Base-by-base conservation (phyloP, 2,113 vertebrate species). In the Elanoides forficatus region DNA sequence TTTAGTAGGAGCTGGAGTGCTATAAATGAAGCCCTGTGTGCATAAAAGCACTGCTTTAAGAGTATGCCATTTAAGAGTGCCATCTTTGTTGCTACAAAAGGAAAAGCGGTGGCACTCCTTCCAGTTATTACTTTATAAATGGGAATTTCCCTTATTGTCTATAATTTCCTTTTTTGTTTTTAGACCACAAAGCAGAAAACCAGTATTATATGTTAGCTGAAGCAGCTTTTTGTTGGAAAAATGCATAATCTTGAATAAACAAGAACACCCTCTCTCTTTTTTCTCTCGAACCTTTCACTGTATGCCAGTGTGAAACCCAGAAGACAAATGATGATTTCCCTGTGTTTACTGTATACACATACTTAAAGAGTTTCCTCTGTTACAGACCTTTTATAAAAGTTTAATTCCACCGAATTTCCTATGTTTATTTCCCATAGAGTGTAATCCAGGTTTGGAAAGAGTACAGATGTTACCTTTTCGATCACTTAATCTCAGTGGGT, bases 401-500 rank as follows among this genome's bases (percentile, higher is more conserved):
- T 96, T 80, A 84, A 90, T 93, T 92, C 79, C 58, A 68, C 45
- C 13, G 42, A 73, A 92, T 94, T 94, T 79, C 62, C 43, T 27
- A 26, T 90, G 18, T 50, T 94, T 86, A 66, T 73, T 87, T 93
- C 74, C 38, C 42, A 60, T 15, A 56, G 63, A 88, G 19, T 70
- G 22, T 65, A 94, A 93, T 90, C 58, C 63, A 94, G 78, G 67
- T 90, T 62, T 95, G 85, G 85, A 96, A 91, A 62, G 32, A 25
- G 66, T 96, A 81, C 74, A 94, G 93, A 93, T 94, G 89, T 89
- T 94, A 74, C 72, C 52, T 86, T 52, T 95, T 92, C 68, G 21
- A 95, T 94, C 76, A 74, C 58, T 89, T 92, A 95, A 96, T 95
- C 88, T 96, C 68, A 53, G 42, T 81, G 72, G 63, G 59, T 96